These are phyloP conservation scores for Eurypyga helias DNA, from an alignment of 2,113 vertebrate genomes.

Conservation along the genomic window DNA sequence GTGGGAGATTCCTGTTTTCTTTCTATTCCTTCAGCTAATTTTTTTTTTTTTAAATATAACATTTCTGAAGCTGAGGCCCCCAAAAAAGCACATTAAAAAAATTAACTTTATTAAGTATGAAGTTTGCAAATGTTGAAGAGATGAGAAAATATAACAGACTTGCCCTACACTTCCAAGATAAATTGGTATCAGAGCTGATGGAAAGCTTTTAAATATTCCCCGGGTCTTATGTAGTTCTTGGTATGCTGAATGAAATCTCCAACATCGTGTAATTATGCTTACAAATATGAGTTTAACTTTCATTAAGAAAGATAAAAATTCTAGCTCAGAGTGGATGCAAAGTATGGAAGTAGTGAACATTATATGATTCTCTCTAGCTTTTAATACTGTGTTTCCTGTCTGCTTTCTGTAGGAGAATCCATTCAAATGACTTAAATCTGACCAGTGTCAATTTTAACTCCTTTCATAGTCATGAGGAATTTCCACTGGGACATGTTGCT, in stretches of 20 bases:
- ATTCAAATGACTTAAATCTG: not conserved
- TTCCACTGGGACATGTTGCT: not conserved
- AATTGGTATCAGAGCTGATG: not conserved
- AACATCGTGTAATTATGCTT: rapidly evolving
- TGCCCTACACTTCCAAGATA: not conserved
- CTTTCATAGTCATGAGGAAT: not conserved
- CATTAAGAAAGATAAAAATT: not conserved
- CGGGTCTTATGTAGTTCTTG: not conserved
- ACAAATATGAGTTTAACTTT: not conserved
- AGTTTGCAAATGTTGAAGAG: not conserved
- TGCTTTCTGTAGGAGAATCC: not conserved
- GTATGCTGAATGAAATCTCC: not conserved
- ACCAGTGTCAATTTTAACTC: not conserved
- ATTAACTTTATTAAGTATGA: not conserved
- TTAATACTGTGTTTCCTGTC: not conserved
- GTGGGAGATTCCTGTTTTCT: not conserved
- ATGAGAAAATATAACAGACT: not conserved
- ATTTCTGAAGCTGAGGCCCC: not conserved
- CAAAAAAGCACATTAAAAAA: not conserved
- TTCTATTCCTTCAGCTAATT: not conserved
- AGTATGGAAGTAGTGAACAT: rapidly evolving
- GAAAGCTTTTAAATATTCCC: not conserved
- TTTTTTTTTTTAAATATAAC: not conserved
- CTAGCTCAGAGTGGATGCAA: not conserved
- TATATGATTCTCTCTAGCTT: not conserved